Conservation (phyloP, 2,888 invertebrate species). For the Spialia ferax region DNA sequence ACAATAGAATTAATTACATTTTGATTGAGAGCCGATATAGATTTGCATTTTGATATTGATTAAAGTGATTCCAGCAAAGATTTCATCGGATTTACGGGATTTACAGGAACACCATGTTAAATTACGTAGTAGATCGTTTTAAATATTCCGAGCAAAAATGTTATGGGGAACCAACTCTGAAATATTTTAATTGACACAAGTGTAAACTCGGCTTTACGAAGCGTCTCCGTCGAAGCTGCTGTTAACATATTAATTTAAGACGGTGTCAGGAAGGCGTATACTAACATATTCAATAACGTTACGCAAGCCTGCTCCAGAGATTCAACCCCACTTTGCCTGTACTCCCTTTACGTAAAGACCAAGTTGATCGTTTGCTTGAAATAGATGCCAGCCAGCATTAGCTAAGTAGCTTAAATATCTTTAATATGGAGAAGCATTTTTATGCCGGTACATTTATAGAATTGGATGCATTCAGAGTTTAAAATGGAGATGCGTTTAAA, state of each 20-base stretch:
- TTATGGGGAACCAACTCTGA: too few species aligned
- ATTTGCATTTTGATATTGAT: too few species aligned
- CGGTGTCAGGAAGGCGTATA: conserved; percentile 19
- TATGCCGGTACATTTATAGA: too few species aligned
- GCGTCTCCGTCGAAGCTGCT: conserved; percentile 17
- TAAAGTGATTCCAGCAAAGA: too few species aligned
- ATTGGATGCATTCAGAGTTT: too few species aligned
- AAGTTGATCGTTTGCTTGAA: not conserved
- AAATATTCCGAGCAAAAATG: too few species aligned
- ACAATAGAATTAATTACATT: too few species aligned
- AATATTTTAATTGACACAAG: not conserved
- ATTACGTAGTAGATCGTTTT: too few species aligned
- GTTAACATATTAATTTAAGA: conserved; percentile 30
- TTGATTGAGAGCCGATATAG: too few species aligned
- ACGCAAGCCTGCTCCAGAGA: not conserved
- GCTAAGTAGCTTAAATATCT: not conserved
- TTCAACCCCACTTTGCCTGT: not conserved
- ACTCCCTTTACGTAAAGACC: not conserved
- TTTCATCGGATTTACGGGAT: too few species aligned
- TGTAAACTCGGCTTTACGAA: not conserved
- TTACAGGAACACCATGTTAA: too few species aligned
- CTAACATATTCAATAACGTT: conserved; percentile 17
- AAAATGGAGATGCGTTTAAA: too few species aligned
- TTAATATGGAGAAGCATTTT: not conserved
- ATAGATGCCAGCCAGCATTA: not conserved